phyloP scores from a whole-genome alignment of 2,797 vertebrate genomes.

The Tamandua tetradactyla region DNA sequence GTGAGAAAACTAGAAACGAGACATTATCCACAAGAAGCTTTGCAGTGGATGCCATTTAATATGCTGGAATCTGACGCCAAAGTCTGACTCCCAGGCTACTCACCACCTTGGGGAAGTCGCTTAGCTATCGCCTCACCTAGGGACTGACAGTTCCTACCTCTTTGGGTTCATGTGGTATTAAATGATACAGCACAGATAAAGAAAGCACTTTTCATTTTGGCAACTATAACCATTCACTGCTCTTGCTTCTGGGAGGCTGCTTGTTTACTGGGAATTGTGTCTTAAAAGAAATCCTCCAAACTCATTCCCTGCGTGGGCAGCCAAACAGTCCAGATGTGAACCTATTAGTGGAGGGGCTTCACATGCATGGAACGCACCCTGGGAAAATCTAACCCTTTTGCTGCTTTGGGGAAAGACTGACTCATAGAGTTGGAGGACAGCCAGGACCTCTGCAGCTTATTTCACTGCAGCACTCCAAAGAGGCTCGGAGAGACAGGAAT shows the following conservation, averaged over 20 bases:
- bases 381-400: neutral
- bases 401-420: neutral
- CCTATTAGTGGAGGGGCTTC: neutral
- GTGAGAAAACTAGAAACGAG: neutral
- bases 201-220: neutral
- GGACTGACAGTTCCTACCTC: neutral
- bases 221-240: neutral
- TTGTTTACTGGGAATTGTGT: rapidly evolving
- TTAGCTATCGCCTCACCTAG: neutral
- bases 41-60: neutral
- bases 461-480: neutral
- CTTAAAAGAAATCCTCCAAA: neutral
- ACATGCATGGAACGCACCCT: neutral
- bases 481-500: neutral
- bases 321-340: neutral
- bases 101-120: neutral
- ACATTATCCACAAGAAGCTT: neutral
- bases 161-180: neutral
- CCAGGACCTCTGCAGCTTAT: neutral
- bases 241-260: neutral
- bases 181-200: rapidly evolving
- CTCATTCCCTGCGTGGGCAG: neutral
- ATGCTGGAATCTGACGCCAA: neutral
- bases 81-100: neutral
- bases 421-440: neutral